Evolutionary conservation across 2,113 vertebrate genomes (phyloP).

Genomic region (Dipodomys spectabilis): DNA sequence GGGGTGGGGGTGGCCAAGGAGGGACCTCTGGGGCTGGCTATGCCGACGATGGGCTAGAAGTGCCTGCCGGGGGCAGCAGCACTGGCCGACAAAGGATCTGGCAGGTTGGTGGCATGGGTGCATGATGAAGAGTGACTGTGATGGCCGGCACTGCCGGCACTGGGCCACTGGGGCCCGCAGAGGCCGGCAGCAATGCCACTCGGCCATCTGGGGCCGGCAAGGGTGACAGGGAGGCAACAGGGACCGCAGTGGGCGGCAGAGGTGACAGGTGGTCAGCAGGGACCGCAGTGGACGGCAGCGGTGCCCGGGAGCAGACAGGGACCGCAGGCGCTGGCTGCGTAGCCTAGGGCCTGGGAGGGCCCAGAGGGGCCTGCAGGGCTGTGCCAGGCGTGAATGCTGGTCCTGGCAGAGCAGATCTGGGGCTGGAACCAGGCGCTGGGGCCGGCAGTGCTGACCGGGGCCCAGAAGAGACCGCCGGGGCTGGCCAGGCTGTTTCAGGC

Average conservation of each 20-base stretch:
- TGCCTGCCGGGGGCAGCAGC: constrained; percentile 60
- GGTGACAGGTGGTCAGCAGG: not conserved
- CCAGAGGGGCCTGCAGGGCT: constrained; percentile 55
- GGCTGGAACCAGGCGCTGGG: constrained; percentile 67
- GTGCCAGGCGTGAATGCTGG: constrained; percentile 55
- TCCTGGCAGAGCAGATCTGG: constrained; percentile 68
- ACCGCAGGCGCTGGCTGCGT: constrained; percentile 36
- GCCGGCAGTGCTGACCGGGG: constrained; percentile 60
- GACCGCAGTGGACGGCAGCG: constrained; percentile 30
- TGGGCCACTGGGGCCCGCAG: constrained; percentile 21
- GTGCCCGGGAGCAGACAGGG: not conserved
- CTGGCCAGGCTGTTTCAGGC: constrained; percentile 68
- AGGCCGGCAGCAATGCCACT: constrained; percentile 64
- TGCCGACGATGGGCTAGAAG: not conserved
- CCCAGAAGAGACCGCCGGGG: constrained; percentile 73
- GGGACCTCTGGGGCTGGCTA: constrained; percentile 59
- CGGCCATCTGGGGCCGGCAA: constrained; percentile 49
- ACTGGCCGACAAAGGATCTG: constrained; percentile 57
- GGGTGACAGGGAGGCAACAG: not conserved
- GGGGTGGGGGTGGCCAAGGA: constrained; percentile 63
- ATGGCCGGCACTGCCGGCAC: constrained; percentile 65
- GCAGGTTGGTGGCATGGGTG: constrained; percentile 48
- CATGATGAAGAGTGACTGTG: constrained; percentile 49
- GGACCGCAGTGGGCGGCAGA: constrained; percentile 22
- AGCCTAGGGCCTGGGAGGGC: constrained; percentile 59